phyloP scores from a whole-genome alignment of 2,797 vertebrate genomes.

The Macropus fuliginosus region DNA sequence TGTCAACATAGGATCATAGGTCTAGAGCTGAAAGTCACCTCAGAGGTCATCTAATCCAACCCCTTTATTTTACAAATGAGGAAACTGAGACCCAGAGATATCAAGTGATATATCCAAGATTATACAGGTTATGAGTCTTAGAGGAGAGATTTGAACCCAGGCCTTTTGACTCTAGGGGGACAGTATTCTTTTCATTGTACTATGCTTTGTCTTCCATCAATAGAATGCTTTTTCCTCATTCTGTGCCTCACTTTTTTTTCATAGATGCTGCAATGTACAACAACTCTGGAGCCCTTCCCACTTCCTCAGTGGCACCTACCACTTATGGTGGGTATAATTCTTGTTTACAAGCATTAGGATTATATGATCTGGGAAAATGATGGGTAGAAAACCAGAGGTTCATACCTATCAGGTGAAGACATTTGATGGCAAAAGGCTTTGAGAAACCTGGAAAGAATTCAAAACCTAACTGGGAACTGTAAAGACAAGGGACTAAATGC shows the following conservation, averaged over 20 bases:
- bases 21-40: neutral
- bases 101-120: neutral
- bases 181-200: neutral
- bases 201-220: neutral
- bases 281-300: constrained; percentile 89
- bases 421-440: constrained; percentile 16
- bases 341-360: neutral
- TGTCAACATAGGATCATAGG: neutral
- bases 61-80: neutral
- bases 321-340: constrained; percentile 84
- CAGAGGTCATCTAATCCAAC: neutral
- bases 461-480: neutral
- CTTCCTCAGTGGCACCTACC: constrained; percentile 84
- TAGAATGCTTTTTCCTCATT: neutral
- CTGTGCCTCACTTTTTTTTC: constrained; percentile 59
- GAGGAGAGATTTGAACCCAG: neutral
- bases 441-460: constrained; percentile 3
- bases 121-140: neutral
- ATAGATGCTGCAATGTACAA: constrained; percentile 98
- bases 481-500: neutral
- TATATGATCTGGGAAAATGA: neutral
- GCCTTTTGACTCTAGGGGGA: neutral
- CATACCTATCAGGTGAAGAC: neutral
- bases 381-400: neutral
- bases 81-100: neutral